Percentiles rank a stretch among this genome's conserved stretches.
These are phyloP conservation scores for Cheumatopsyche charites DNA, from an alignment of 1,140 invertebrate species.

Conservation along the genomic window DNA sequence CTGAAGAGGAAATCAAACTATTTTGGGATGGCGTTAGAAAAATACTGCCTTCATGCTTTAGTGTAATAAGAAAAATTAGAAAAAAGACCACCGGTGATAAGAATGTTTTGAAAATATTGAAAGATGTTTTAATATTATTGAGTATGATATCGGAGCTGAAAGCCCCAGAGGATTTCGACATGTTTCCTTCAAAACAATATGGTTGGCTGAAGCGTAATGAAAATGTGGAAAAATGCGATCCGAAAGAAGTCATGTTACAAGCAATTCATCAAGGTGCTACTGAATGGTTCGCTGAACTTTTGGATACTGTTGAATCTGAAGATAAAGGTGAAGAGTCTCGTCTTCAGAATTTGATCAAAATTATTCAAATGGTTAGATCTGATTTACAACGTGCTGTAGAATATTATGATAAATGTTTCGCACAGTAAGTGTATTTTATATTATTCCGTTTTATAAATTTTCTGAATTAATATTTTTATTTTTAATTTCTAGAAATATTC, in stretches of 20 bases:
- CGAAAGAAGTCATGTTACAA: slow-evolving; percentile 67
- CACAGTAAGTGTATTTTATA: slow-evolving; percentile 64
- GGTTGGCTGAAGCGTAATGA: slow-evolving; percentile 63
- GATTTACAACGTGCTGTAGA: slow-evolving; percentile 83
- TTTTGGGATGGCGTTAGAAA: slow-evolving; percentile 81
- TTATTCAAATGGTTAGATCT: slow-evolving; percentile 79
- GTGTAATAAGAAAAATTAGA: slow-evolving; percentile 73
- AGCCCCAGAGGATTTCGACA: slow-evolving; percentile 65
- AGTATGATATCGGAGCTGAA: slow-evolving; percentile 65
- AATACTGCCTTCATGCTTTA: slow-evolving; percentile 76
- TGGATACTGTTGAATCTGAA: slow-evolving; percentile 69
- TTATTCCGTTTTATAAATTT: slow-evolving; percentile 21
- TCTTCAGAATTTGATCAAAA: slow-evolving; percentile 77
- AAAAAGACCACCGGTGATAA: slow-evolving; percentile 74
- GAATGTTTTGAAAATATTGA: slow-evolving; percentile 68
- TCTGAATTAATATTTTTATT: slow-evolving; percentile 24
- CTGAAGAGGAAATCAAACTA: slow-evolving; percentile 73
- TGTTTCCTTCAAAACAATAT: slow-evolving; percentile 73
- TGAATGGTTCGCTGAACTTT: slow-evolving; percentile 78
- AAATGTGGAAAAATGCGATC: slow-evolving; percentile 62
- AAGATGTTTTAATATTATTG: slow-evolving; percentile 73
- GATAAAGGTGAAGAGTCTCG: slow-evolving; percentile 67
- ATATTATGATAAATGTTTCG: slow-evolving; percentile 82
- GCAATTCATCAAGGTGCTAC: slow-evolving; percentile 74
- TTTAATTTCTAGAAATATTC: slow-evolving; percentile 66